phyloP scores from a whole-genome alignment of 2,113 vertebrate species.

The Otus sunia region DNA sequence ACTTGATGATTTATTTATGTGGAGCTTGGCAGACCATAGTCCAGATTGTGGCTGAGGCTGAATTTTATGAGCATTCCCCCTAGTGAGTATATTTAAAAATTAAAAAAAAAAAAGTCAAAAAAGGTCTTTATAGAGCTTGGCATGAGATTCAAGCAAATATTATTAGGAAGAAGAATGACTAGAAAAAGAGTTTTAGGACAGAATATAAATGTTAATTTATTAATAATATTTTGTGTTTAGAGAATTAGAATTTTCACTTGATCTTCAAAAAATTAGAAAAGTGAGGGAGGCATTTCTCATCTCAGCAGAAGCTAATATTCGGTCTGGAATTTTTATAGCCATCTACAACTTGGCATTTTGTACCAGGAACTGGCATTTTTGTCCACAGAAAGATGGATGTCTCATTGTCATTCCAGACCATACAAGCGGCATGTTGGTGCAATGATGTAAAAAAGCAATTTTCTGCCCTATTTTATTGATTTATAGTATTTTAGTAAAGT shows the following conservation, averaged over 20 bases:
- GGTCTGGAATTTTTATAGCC: not conserved
- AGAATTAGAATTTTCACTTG: conserved; percentile 49
- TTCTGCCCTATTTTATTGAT: conserved; percentile 69
- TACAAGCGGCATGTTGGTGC: conserved; percentile 41
- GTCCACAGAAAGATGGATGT: conserved; percentile 52
- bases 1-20: conserved; percentile 81
- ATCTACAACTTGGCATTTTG: conserved; percentile 1
- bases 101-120: conserved; percentile 28
- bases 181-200: not conserved
- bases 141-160: conserved; percentile 36
- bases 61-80: conserved; percentile 77
- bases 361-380: conserved; percentile 8
- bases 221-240: conserved; percentile 20
- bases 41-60: conserved; percentile 78
- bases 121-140: conserved; percentile 53
- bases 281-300: not conserved
- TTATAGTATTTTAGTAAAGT: conserved; percentile 68
- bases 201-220: conserved; percentile 32
- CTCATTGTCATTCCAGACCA: conserved; percentile 64
- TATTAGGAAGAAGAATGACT: conserved; percentile 27
- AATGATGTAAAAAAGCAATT: conserved; percentile 71
- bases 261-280: conserved; percentile 20
- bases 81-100: conserved; percentile 74
- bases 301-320: conserved; percentile 12
- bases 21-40: conserved; percentile 76